A percentile compares a stretch with the other conserved stretches of the same genome.
phyloP scores from a whole-genome alignment of 2,797 vertebrate genomes.

The Eupleurogrammus muticus region DNA sequence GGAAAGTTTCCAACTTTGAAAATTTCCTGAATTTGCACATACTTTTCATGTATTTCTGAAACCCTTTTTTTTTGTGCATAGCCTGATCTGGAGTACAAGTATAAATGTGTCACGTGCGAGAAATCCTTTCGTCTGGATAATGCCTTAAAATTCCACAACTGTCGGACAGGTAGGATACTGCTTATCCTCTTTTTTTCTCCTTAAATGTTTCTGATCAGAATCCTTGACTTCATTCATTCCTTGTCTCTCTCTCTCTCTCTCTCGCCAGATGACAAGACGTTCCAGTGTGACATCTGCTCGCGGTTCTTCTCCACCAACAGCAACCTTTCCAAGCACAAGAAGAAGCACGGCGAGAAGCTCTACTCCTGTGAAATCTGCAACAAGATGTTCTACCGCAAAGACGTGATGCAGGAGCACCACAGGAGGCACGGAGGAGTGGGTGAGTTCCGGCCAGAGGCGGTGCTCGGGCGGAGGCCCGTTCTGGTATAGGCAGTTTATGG shows the following conservation, averaged over 20 bases:
- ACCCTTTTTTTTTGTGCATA: constrained; percentile 51
- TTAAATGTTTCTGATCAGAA: rapidly evolving
- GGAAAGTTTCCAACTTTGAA: no score
- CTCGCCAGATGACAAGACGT: constrained; percentile 95
- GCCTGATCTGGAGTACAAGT: constrained; percentile 93
- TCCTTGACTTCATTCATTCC: not conserved
- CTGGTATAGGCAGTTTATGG: not conserved
- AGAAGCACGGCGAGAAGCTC: constrained; percentile 98
- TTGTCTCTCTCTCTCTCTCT: not conserved
- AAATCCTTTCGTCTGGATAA: constrained; percentile 97
- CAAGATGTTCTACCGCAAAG: constrained; percentile 98
- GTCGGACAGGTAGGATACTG: constrained; percentile 89
- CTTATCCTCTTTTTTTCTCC: not conserved
- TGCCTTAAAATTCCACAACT: constrained; percentile 97
- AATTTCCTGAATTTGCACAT: no score
- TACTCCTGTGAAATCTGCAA: constrained; percentile 96
- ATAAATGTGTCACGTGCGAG: constrained; percentile 92
- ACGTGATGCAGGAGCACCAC: constrained; percentile 98
- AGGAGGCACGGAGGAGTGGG: constrained; percentile 92
- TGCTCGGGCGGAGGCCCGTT: not conserved
- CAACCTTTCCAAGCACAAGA: constrained; percentile 99
- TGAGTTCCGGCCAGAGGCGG: constrained; percentile 61
- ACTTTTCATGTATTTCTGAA: not conserved
- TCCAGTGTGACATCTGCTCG: constrained; percentile 99
- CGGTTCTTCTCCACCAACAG: constrained; percentile 99